Percentiles rank a stretch among this genome's conserved stretches.
These are phyloP conservation scores for Mylabris phalerata DNA, from an alignment of 1,140 invertebrate genomes.

Conservation along the genomic window DNA sequence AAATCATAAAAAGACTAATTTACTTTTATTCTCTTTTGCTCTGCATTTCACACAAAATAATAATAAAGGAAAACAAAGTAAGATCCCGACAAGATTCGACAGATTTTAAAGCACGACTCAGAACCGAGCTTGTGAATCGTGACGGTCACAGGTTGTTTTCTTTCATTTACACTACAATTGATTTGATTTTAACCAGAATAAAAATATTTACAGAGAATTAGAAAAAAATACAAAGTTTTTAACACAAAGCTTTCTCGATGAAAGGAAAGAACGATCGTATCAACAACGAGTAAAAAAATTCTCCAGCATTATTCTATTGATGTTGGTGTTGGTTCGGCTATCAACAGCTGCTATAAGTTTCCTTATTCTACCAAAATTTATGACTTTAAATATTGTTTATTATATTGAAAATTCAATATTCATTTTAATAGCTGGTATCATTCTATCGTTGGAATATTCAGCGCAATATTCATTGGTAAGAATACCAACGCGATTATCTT, in stretches of 20 bases:
- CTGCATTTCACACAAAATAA: too few species aligned
- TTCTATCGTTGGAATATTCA: slow-evolving; percentile 19
- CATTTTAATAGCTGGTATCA: slow-evolving; percentile 23
- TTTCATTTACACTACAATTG: slow-evolving; percentile 1
- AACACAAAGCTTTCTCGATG: slow-evolving; percentile 59
- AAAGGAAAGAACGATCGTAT: slow-evolving; percentile 58
- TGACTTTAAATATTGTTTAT: slow-evolving; percentile 25
- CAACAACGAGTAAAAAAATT: slow-evolving; percentile 57
- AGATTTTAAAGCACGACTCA: slow-evolving; percentile 65
- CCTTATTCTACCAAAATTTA: slow-evolving; percentile 48
- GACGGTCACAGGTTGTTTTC: slow-evolving; percentile 64
- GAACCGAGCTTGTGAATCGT: slow-evolving; percentile 74
- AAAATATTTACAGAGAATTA: slow-evolving; percentile 50
- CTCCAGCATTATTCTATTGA: slow-evolving; percentile 56
- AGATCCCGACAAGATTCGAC: slow-evolving; percentile 55
- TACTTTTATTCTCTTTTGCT: not conserved
- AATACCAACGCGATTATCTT: not conserved
- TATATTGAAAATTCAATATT: slow-evolving; percentile 25
- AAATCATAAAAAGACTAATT: slow-evolving; percentile 27
- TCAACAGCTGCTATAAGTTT: slow-evolving; percentile 51
- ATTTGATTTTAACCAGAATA: not conserved
- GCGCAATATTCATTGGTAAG: not conserved
- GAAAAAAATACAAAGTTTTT: slow-evolving; percentile 59
- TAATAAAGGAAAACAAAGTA: slow-evolving; percentile 21
- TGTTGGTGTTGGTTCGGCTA: slow-evolving; percentile 54